Percentiles rank a stretch among this genome's conserved stretches.
phyloP scores from a whole-genome alignment of 2,888 invertebrate genomes.

The Pogonocherus hispidulus region DNA sequence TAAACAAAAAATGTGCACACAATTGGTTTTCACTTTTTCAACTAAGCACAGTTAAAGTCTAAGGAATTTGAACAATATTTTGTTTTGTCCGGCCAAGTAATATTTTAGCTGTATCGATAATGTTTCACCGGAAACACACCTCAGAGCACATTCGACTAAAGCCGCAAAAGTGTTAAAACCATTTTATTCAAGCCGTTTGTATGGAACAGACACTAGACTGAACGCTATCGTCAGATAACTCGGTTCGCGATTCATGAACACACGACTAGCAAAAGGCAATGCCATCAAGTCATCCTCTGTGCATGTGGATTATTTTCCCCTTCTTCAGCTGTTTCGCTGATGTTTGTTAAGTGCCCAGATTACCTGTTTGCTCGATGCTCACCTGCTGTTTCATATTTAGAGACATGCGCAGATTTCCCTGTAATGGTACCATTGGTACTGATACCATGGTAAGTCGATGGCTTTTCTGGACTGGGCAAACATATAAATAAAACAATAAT shows the following conservation, averaged over 20 bases:
- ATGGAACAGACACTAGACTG: background rate
- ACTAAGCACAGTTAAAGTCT: slow-evolving; percentile 6
- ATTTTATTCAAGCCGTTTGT: slow-evolving; percentile 22
- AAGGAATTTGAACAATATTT: slow-evolving; percentile 9
- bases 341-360: slow-evolving; percentile 35
- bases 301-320: slow-evolving; percentile 43
- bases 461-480: slow-evolving; percentile 4
- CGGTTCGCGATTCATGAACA: slow-evolving; percentile 43
- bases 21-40: slow-evolving; percentile 25
- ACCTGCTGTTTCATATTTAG: slow-evolving; percentile 28
- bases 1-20: slow-evolving; percentile 19
- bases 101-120: slow-evolving; percentile 27
- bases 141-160: slow-evolving; percentile 24
- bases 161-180: slow-evolving; percentile 28
- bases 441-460: background rate
- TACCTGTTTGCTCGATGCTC: slow-evolving; percentile 32
- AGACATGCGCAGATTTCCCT: slow-evolving; percentile 20
- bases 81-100: background rate
- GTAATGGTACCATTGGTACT: slow-evolving; percentile 9
- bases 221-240: slow-evolving; percentile 41
- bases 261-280: slow-evolving; percentile 44
- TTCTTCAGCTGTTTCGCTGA: slow-evolving; percentile 34
- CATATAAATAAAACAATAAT: no score
- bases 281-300: slow-evolving; percentile 44
- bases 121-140: slow-evolving; percentile 22